A percentile compares a stretch with the other conserved stretches of the same genome.
Conservation (phyloP, 2,888 invertebrate genomes). For the Tipula vernalis region DNA sequence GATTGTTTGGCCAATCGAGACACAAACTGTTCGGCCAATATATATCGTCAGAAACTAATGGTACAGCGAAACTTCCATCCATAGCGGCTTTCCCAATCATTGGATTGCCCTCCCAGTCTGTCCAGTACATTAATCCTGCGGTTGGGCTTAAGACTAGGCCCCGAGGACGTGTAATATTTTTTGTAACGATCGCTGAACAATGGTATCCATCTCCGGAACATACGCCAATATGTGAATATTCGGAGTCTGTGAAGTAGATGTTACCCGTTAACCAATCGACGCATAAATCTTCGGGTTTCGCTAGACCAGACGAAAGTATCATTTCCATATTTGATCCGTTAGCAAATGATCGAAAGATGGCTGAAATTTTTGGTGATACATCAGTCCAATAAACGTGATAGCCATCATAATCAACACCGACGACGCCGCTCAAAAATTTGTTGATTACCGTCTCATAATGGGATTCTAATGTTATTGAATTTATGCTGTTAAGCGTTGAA, state of each 20-base stretch:
- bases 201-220: conserved; percentile 53
- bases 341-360: conserved; percentile 49
- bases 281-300: conserved; percentile 60
- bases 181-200: conserved; percentile 51
- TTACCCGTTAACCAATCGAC: conserved; percentile 69
- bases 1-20: conserved; percentile 61
- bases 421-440: conserved; percentile 40
- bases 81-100: conserved; percentile 69
- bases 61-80: conserved; percentile 59
- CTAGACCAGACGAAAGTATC: conserved; percentile 51
- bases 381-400: conserved; percentile 67
- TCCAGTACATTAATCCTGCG: conserved; percentile 65
- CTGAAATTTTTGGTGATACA: conserved; percentile 52
- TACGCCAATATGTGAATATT: conserved; percentile 56
- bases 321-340: conserved; percentile 49
- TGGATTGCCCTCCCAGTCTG: conserved; percentile 67
- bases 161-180: conserved; percentile 50
- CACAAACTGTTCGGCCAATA: conserved; percentile 78
- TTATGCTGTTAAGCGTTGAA: conserved; percentile 50
- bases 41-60: conserved; percentile 50
- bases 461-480: conserved; percentile 47
- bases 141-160: conserved; percentile 56
- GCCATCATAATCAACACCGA: conserved; percentile 59
- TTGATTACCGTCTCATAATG: conserved; percentile 35
- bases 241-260: conserved; percentile 69